Conservation (phyloP, 2,888 invertebrate genomes). For the Helleia helle region DNA sequence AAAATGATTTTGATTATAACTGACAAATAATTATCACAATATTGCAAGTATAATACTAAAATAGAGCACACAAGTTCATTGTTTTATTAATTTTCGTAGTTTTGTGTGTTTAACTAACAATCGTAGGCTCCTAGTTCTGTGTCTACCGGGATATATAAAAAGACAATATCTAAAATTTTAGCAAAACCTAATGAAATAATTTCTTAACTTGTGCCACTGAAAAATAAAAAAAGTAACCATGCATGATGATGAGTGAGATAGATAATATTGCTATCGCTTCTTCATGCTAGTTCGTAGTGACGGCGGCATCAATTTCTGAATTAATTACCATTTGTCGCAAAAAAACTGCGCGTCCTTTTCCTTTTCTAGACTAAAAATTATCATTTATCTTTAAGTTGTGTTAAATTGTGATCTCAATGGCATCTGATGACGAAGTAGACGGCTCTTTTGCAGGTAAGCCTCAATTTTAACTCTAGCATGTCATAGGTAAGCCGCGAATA, state of each 20-base stretch:
- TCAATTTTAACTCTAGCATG: constrained; percentile 63
- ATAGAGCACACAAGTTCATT: too few relatives aligned
- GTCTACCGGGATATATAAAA: too few relatives aligned
- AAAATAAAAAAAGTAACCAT: constrained; percentile 4
- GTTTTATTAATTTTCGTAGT: too few relatives aligned
- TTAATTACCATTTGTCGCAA: constrained; percentile 75
- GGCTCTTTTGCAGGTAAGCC: constrained; percentile 88
- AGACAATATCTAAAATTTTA: too few relatives aligned
- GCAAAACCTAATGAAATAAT: too few relatives aligned
- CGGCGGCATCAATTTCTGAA: constrained; percentile 75
- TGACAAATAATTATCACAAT: too few relatives aligned
- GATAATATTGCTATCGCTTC: constrained; percentile 32
- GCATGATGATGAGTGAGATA: constrained; percentile 42
- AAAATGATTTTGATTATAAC: too few relatives aligned
- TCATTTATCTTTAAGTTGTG: constrained; percentile 45
- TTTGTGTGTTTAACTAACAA: too few relatives aligned
- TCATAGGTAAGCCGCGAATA: constrained; percentile 75
- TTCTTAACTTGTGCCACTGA: background rate
- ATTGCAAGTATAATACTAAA: too few relatives aligned
- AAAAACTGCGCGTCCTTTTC: constrained; percentile 74
- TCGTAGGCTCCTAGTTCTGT: too few relatives aligned
- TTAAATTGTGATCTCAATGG: constrained; percentile 76
- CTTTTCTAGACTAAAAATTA: constrained; percentile 61
- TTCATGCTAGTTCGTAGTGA: constrained; percentile 54
- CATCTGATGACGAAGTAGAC: constrained; percentile 91